Percentiles rank a stretch among this genome's conserved stretches.
Conservation (phyloP, 2,113 vertebrate genomes). For the Atherinomorus stipes region DNA sequence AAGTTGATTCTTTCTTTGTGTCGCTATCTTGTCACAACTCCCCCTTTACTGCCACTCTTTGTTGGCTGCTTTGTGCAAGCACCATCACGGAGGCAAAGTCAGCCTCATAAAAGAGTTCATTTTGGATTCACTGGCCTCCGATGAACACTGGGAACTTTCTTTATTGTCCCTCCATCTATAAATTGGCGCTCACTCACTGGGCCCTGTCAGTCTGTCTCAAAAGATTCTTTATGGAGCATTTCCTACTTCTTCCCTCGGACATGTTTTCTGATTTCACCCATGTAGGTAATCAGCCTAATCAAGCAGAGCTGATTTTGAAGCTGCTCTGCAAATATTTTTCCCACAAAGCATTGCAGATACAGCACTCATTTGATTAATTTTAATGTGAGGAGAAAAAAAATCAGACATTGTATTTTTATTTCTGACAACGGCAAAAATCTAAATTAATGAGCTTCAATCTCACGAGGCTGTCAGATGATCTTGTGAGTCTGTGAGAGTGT, state of each 20-base stretch:
- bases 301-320: constrained; percentile 40
- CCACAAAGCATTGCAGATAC: background rate
- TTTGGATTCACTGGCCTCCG: constrained; percentile 81
- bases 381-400: background rate
- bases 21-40: constrained; percentile 80
- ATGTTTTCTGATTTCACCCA: constrained; percentile 74
- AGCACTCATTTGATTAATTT: constrained; percentile 31
- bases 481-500: constrained; percentile 64
- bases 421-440: constrained; percentile 22
- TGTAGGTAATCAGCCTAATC: constrained; percentile 71
- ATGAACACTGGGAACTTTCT: constrained; percentile 82
- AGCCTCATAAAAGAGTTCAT: constrained; percentile 85
- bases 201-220: constrained; percentile 71
- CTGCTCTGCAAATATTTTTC: constrained; percentile 38
- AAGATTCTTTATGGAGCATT: constrained; percentile 75
- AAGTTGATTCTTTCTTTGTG: constrained; percentile 86
- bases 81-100: constrained; percentile 75
- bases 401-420: constrained; percentile 17
- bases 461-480: constrained; percentile 51
- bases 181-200: constrained; percentile 76
- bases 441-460: constrained; percentile 35
- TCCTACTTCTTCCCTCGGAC: constrained; percentile 62
- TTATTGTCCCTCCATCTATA: constrained; percentile 80
- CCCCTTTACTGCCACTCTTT: constrained; percentile 79
- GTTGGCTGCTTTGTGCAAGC: constrained; percentile 71